phyloP scores from a whole-genome alignment of 2,888 invertebrate genomes.

The Orthosia gothica region DNA sequence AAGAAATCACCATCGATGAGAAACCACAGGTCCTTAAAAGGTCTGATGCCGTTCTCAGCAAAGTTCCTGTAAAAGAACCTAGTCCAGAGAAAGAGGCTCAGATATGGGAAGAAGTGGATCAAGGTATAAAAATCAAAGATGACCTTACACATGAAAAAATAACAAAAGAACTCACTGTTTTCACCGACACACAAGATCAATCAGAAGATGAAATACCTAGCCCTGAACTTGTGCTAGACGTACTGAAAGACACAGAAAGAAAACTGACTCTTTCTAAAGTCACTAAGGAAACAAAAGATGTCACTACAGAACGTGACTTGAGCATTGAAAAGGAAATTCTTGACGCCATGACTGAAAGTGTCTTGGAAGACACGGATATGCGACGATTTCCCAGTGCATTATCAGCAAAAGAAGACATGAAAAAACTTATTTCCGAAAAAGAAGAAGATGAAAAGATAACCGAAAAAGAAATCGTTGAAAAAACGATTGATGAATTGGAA shows the following conservation, averaged over 20 bases:
- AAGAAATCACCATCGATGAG: constrained; percentile 73
- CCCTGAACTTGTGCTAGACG: constrained; percentile 58
- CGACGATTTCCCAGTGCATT: constrained; percentile 33
- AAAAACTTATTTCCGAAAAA: constrained; percentile 49
- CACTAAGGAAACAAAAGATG: background rate
- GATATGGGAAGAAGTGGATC: constrained; percentile 51
- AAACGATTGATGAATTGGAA: constrained; percentile 12
- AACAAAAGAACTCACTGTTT: constrained; percentile 39
- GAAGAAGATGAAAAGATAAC: constrained; percentile 38
- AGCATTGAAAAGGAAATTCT: constrained; percentile 20
- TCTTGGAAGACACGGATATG: background rate
- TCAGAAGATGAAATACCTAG: constrained; percentile 45
- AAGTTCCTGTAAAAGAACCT: constrained; percentile 78
- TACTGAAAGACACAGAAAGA: constrained; percentile 12
- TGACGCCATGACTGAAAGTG: constrained; percentile 22
- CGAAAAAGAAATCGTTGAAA: background rate
- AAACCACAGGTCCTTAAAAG: constrained; percentile 39
- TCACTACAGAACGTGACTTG: constrained; percentile 6
- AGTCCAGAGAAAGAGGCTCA: constrained; percentile 76
- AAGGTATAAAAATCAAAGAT: constrained; percentile 50
- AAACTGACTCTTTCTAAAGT: constrained; percentile 2
- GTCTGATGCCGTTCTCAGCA: constrained; percentile 64
- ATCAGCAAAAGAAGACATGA: constrained; percentile 47
- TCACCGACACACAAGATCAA: constrained; percentile 27
- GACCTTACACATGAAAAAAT: constrained; percentile 33